A percentile compares a stretch with the other conserved stretches of the same genome.
phyloP scores from a whole-genome alignment of 2,113 vertebrate genomes.

The Brachirus orientalis region DNA sequence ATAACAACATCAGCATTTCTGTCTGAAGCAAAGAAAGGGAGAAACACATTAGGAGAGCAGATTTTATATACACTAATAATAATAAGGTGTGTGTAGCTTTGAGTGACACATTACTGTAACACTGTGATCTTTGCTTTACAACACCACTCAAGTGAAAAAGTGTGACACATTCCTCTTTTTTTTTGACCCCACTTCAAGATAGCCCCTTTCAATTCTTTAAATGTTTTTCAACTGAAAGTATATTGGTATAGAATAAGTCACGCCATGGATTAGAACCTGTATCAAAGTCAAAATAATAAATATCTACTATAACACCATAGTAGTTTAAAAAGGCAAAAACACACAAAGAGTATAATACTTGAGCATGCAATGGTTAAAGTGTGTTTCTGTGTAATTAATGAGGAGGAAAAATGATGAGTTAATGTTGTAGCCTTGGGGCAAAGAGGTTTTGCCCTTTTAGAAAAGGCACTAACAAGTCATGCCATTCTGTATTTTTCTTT shows the following conservation, averaged over 20 bases:
- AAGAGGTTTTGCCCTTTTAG: slow-evolving; percentile 8
- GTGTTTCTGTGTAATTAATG: slow-evolving; percentile 18
- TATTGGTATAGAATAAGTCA: no score
- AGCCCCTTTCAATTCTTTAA: no score
- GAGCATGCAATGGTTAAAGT: neutral
- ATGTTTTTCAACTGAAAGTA: no score
- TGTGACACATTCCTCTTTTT: no score
- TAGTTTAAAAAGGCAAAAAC: neutral
- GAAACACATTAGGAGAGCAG: no score
- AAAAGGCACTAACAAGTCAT: no score
- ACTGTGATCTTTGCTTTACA: no score
- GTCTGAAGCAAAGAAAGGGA: slow-evolving; percentile 11
- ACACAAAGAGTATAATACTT: no score
- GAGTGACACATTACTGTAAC: slow-evolving; percentile 8
- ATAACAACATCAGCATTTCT: slow-evolving; percentile 56
- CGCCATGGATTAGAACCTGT: neutral
- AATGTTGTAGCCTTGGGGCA: slow-evolving; percentile 18
- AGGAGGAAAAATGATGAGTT: neutral
- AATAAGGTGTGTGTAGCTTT: slow-evolving; percentile 4
- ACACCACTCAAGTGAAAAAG: neutral
- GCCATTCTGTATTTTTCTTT: no score
- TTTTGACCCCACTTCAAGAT: no score
- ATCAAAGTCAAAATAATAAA: neutral
- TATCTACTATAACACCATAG: no score
- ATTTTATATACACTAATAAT: slow-evolving; percentile 7